These are phyloP conservation scores for Emesis furor DNA, from an alignment of 2,888 invertebrate genomes.

Conservation along the genomic window DNA sequence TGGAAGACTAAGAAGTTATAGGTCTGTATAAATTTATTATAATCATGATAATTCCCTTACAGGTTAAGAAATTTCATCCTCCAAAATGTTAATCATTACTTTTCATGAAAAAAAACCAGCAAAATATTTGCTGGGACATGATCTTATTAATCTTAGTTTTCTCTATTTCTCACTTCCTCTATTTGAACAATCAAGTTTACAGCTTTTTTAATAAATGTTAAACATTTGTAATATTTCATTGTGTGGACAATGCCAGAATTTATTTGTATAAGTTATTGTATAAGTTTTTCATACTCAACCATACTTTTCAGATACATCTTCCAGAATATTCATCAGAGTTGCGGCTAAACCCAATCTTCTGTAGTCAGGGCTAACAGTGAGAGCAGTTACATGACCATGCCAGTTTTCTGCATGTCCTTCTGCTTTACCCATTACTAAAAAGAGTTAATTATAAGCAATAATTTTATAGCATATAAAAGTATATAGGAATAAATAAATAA, in stretches of 20 bases:
- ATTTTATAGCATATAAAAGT: background rate
- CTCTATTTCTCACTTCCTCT: too few species aligned
- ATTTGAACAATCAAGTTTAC: too few species aligned
- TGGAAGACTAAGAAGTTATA: too few species aligned
- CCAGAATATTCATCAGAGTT: constrained; percentile 98
- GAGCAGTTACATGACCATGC: constrained; percentile 99
- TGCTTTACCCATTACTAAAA: constrained; percentile 99
- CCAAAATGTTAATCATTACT: too few species aligned
- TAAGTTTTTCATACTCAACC: constrained; percentile 39
- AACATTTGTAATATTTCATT: background rate
- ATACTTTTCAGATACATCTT: constrained; percentile 98
- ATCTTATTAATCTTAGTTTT: too few species aligned
- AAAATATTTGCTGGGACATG: too few species aligned
- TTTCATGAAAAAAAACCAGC: too few species aligned
- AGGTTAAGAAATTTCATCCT: too few species aligned
- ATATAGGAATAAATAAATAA: too few species aligned
- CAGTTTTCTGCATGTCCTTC: constrained; percentile 99
- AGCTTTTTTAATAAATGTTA: too few species aligned
- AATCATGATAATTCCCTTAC: too few species aligned
- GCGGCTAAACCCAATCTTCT: constrained; percentile 98
- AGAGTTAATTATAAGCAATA: constrained; percentile 30
- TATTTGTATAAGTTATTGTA: background rate
- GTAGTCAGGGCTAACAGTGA: constrained; percentile 98
- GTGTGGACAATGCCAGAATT: background rate
- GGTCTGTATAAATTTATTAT: too few species aligned